phyloP scores from a whole-genome alignment of 1,140 invertebrate genomes.

The Muscidifurax raptorellus region DNA sequence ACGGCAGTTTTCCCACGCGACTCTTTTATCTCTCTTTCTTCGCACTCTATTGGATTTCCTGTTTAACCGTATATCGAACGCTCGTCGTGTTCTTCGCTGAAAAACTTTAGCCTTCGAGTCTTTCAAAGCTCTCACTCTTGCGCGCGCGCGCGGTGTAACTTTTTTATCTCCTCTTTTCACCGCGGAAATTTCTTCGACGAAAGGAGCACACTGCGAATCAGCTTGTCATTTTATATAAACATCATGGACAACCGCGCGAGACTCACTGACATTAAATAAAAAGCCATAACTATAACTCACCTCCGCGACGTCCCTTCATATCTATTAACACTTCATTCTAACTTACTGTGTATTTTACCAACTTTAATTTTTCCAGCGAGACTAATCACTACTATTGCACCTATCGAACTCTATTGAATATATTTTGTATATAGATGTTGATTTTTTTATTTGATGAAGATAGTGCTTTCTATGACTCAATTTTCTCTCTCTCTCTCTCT shows the following conservation, averaged over 20 bases:
- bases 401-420: too few species aligned
- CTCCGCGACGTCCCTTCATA: background rate
- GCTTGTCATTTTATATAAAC: slow-evolving; percentile 35
- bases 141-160: too few species aligned
- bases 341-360: background rate
- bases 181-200: background rate
- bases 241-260: background rate
- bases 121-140: background rate
- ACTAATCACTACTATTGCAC: slow-evolving; percentile 21
- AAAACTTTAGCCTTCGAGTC: background rate
- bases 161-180: background rate
- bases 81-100: background rate
- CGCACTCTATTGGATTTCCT: background rate
- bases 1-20: too few species aligned
- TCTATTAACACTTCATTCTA: background rate
- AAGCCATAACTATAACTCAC: slow-evolving; percentile 13
- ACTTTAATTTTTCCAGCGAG: background rate
- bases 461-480: background rate
- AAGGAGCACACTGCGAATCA: background rate
- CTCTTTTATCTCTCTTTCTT: background rate
- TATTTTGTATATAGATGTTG: too few species aligned
- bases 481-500: background rate
- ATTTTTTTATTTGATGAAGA: background rate
- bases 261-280: background rate
- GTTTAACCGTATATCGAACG: background rate